Base-by-base conservation (phyloP, 2,888 invertebrate genomes). In the Rhimphoctona megacephalus region DNA sequence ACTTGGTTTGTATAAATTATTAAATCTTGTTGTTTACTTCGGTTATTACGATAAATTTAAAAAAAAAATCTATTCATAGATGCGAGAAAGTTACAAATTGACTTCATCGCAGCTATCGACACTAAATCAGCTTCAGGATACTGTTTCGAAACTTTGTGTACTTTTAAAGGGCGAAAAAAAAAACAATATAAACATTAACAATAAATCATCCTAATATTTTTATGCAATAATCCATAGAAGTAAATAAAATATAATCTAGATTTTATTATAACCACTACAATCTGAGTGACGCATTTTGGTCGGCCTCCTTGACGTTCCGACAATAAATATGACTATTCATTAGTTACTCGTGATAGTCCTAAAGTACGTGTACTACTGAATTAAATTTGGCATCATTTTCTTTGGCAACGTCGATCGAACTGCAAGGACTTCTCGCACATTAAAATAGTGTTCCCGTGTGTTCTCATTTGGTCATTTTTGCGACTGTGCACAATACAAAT, bases 361-460 rank as follows among this genome's bases (percentile, higher is more conserved):
- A 78, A 76, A 77, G 54, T 86, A 86, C 25, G 72, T 33, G 30
- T 81, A 78, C 81, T 77, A 76, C 69, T 46, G 57, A 86, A 84
- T 88, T 87, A 67, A 85, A 79, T 88, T 88, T 88, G 88, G 88
- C 87, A 89, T 87, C 84, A 67, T 87, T 88, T 70, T 84, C 76
- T 86, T 87, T 88, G 88, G 83, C 85, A 88, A 30, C 82, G 70
- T 78, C 66, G 81, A 79, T 78, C 72, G 54, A 77, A 77, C 22
- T 67, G 64, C 64, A 76, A 85, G 64, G 39, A 69, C 54, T 64
- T 76, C 17, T 39, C 25, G 30, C 74, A 69, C 61, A 70, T 72
- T n/a, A 84, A 87, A 33, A 72, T 73, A 46, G 49, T 43, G 3
- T 17, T 33, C 46, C 17, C 76, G 33, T 49, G 3, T 3, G 36